A percentile compares a stretch with the other conserved stretches of the same genome.
Evolutionary conservation across 2,888 invertebrate genomes (phyloP).

Genomic region (Podabrus alpinus): DNA sequence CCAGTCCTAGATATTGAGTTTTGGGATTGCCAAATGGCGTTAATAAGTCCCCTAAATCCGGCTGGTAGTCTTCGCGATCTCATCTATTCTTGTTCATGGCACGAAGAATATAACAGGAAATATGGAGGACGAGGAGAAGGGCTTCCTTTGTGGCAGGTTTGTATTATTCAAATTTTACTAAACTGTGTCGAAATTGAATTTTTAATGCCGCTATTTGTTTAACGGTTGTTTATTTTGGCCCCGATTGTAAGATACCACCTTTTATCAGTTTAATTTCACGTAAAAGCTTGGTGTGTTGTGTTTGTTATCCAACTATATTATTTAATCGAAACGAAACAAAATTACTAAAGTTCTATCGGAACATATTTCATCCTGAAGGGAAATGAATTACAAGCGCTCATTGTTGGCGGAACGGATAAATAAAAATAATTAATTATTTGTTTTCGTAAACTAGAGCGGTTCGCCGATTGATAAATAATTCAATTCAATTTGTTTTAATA

Average conservation of each 20-base stretch:
- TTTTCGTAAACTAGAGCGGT: neutral
- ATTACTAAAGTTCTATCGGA: neutral
- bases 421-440: neutral
- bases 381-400: neutral
- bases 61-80: constrained; percentile 88
- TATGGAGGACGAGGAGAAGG: constrained; percentile 45
- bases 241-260: neutral
- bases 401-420: neutral
- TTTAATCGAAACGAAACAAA: neutral
- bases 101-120: constrained; percentile 57
- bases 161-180: neutral
- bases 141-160: constrained; percentile 48
- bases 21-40: constrained; percentile 68
- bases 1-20: constrained; percentile 87
- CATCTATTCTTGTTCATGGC: constrained; percentile 70
- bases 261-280: neutral
- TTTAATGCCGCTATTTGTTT: neutral
- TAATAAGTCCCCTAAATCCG: constrained; percentile 82
- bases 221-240: neutral
- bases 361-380: neutral
- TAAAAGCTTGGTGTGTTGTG: neutral
- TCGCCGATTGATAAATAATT: neutral
- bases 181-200: neutral
- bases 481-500: neutral
- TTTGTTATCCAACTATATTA: neutral